Evolutionary conservation across 2,797 vertebrate genomes (phyloP).

Genomic region (Bovichtus diacanthus): DNA sequence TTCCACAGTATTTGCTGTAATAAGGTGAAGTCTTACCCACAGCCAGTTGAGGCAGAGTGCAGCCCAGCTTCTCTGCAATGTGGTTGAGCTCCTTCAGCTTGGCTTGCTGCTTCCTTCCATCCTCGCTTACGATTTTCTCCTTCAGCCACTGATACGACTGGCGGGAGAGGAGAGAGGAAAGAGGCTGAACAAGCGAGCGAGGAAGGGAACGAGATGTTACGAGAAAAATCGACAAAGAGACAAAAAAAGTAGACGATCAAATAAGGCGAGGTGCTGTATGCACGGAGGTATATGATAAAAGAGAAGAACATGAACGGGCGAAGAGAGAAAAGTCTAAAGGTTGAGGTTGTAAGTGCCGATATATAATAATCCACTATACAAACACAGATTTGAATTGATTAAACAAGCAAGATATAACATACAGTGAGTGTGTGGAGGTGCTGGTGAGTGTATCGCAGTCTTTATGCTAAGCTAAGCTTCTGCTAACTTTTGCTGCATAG

Average conservation of each 20-base stretch:
- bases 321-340: not conserved
- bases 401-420: no score
- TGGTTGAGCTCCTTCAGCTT: conserved; percentile 96
- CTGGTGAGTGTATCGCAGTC: no score
- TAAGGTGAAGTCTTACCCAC: conserved; percentile 88
- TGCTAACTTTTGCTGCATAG: no score
- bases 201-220: not conserved
- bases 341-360: conserved; percentile 1
- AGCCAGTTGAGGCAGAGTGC: conserved; percentile 96
- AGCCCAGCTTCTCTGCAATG: conserved; percentile 94
- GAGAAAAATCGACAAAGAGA: not conserved
- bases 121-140: conserved; percentile 97
- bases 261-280: not conserved
- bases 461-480: no score
- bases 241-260: not conserved
- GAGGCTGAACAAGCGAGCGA: not conserved
- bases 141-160: conserved; percentile 99
- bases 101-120: conserved; percentile 94
- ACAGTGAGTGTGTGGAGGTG: no score
- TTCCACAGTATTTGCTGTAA: not conserved
- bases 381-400: no score
- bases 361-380: not conserved
- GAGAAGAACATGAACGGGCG: no score
- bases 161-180: not conserved
- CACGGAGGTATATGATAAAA: not conserved